Conservation (phyloP, 1,140 invertebrate species). For the Caenorhabditis elegans region WBcel235 BX284603.4:6778001-6778500, state of each 20-base stretch:
- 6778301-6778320: conserved; percentile 24
- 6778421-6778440: conserved; percentile 13
- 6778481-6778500: not conserved
- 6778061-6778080: conserved; percentile 35
- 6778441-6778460: conserved; percentile 32
- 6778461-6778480: conserved; percentile 30
- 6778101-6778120: conserved; percentile 43
- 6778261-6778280: conserved; percentile 28
- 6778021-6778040: conserved; percentile 17
- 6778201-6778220: conserved; percentile 24
- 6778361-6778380: conserved; percentile 29
- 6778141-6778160: conserved; percentile 49
- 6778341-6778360: conserved; percentile 36
- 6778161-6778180: not conserved
- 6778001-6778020: conserved; percentile 23
- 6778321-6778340: conserved; percentile 34
- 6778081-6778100: conserved; percentile 40
- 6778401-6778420: conserved; percentile 16
- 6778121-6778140: conserved; percentile 37
- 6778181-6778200: not conserved
- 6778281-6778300: not conserved
- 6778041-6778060: conserved; percentile 45
- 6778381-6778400: conserved; percentile 27
- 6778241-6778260: conserved; percentile 29
- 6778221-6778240: conserved; percentile 47